A percentile compares a stretch with the other conserved stretches of the same genome.
phyloP scores from a whole-genome alignment of 2,113 vertebrate genomes.

The pig (Sus scrofa) region DNA sequence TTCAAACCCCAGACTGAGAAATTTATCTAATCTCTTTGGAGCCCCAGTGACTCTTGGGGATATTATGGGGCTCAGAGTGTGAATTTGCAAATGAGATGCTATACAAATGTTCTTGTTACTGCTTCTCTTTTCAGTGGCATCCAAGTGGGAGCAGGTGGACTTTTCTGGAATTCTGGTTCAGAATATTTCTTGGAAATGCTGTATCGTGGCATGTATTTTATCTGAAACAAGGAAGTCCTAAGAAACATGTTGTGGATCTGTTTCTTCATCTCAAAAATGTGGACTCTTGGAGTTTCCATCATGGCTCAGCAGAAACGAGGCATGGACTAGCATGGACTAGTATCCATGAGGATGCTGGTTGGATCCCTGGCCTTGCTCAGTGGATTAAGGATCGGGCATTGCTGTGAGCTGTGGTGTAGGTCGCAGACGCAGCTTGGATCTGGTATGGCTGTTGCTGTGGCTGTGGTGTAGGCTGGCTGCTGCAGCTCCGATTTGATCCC shows the following conservation, averaged over 20 bases:
- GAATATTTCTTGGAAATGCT: constrained; percentile 32
- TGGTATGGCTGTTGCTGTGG: too few species aligned
- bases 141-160: neutral
- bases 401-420: too few species aligned
- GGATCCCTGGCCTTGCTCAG: too few species aligned
- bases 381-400: too few species aligned
- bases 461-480: too few species aligned
- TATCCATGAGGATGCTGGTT: too few species aligned
- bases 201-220: neutral
- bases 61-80: neutral
- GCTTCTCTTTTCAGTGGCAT: neutral
- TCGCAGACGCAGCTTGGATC: too few species aligned
- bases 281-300: too few species aligned
- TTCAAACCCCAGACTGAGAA: neutral
- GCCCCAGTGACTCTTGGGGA: neutral
- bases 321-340: too few species aligned
- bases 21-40: neutral
- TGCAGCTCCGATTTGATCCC: too few species aligned
- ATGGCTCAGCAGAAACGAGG: too few species aligned
- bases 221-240: neutral
- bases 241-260: neutral
- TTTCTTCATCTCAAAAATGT: neutral
- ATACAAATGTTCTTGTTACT: neutral
- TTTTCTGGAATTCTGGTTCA: neutral
- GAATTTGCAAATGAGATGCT: neutral